A percentile compares a stretch with the other conserved stretches of the same genome.
These are phyloP conservation scores for Neomonachus schauinslandi DNA, from an alignment of 2,113 vertebrate genomes.

Conservation along the genomic window DNA sequence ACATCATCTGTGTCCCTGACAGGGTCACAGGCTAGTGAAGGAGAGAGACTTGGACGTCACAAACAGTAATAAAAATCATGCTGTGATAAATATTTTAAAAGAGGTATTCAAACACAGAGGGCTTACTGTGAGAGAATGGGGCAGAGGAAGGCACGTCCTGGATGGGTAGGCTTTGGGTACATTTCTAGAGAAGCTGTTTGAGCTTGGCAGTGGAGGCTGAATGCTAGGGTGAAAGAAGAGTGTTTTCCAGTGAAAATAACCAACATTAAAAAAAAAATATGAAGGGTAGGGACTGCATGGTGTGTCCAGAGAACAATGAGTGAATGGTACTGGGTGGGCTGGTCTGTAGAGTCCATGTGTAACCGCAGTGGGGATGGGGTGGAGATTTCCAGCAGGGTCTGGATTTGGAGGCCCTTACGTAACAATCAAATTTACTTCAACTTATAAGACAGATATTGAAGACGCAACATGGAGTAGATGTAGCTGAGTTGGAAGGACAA, in stretches of 20 bases:
- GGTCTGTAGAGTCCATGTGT: accelerated
- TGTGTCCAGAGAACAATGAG: background rate
- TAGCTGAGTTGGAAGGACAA: background rate
- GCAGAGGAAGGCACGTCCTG: background rate
- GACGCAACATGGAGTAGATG: background rate
- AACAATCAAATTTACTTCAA: background rate
- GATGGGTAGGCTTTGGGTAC: background rate
- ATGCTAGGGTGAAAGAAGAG: background rate
- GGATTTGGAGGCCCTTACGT: background rate
- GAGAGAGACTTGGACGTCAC: background rate
- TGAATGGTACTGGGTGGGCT: background rate
- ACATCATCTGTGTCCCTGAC: background rate
- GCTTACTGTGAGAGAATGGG: background rate
- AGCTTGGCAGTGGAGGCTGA: background rate
- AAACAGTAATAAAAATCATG: background rate
- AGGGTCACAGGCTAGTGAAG: background rate
- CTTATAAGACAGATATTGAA: background rate
- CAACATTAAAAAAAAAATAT: background rate
- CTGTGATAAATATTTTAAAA: background rate
- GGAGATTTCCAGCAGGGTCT: background rate
- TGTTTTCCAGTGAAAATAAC: background rate
- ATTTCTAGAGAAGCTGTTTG: background rate
- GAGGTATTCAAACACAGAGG: background rate
- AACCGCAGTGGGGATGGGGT: no score
- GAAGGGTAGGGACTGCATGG: background rate